A percentile compares a stretch with the other conserved stretches of the same genome.
Evolutionary conservation across 2,113 vertebrate genomes (phyloP).

Genomic region (Okapia johnstoni): DNA sequence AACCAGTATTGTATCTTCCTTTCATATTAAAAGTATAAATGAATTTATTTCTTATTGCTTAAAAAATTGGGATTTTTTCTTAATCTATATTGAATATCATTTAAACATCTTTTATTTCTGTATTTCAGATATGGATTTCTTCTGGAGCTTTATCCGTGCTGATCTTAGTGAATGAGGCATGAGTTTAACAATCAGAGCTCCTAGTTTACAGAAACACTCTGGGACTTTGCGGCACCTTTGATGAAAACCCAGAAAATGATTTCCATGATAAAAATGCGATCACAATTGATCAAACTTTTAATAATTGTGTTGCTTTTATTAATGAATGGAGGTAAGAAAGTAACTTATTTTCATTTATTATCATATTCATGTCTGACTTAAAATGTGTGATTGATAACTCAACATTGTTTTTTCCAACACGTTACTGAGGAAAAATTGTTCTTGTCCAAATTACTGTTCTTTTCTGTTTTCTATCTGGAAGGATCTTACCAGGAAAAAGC

Average conservation of each 20-base stretch:
- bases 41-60: not conserved
- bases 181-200: conserved; percentile 89
- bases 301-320: conserved; percentile 81
- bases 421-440: not conserved
- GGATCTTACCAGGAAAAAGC: conserved; percentile 88
- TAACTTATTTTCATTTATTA: conserved; percentile 2
- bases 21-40: not conserved
- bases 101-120: not conserved
- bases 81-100: not conserved
- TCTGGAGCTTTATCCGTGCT: conserved; percentile 89
- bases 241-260: conserved; percentile 87
- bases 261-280: conserved; percentile 82
- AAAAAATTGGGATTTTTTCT: not conserved
- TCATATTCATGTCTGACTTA: not conserved
- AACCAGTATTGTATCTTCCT: not conserved
- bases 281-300: conserved; percentile 64
- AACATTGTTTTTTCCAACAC: not conserved
- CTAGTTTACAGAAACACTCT: conserved; percentile 83
- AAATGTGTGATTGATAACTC: not conserved
- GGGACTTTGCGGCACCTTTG: conserved; percentile 92
- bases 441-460: not conserved
- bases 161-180: conserved; percentile 93
- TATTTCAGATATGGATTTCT: conserved; percentile 86
- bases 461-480: conserved; percentile 67
- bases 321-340: conserved; percentile 89